A percentile compares a stretch with the other conserved stretches of the same genome.
These are phyloP conservation scores for Eumerus sabulonum DNA, from an alignment of 2,888 invertebrate species.

Conservation along the genomic window DNA sequence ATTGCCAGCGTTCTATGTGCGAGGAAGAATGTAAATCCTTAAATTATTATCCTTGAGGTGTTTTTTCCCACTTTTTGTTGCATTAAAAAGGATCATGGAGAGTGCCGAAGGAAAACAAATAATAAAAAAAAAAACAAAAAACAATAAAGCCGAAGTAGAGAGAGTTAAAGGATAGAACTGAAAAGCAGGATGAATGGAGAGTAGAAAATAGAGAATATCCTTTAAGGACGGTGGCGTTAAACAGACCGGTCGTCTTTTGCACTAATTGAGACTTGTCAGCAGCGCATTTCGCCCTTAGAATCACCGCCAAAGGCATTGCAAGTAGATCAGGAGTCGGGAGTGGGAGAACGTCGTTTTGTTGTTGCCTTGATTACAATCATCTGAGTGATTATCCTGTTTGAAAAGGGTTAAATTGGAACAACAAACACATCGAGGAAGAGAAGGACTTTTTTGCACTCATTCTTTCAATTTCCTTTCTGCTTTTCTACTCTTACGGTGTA, in stretches of 20 bases:
- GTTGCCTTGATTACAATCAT: constrained; percentile 59
- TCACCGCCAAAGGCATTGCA: neutral
- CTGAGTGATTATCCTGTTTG: constrained; percentile 62
- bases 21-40: constrained; percentile 57
- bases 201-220: constrained; percentile 20
- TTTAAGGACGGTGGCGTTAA: constrained; percentile 15
- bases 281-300: constrained; percentile 34
- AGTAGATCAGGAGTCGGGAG: no score
- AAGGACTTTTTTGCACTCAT: no score
- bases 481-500: neutral
- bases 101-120: no score
- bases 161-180: constrained; percentile 17
- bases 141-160: no score
- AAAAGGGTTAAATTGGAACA: constrained; percentile 65
- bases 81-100: constrained; percentile 16
- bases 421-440: constrained; percentile 35
- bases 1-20: neutral
- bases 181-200: constrained; percentile 10
- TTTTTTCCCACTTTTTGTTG: constrained; percentile 23
- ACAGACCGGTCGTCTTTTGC: constrained; percentile 46
- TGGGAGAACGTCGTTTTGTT: neutral
- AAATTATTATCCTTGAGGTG: constrained; percentile 60
- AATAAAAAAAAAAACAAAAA: no score
- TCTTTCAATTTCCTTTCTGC: neutral
- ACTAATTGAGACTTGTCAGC: constrained; percentile 66